Evolutionary conservation across 2,888 invertebrate species (phyloP).

Genomic region (Leptinotarsa juncta): DNA sequence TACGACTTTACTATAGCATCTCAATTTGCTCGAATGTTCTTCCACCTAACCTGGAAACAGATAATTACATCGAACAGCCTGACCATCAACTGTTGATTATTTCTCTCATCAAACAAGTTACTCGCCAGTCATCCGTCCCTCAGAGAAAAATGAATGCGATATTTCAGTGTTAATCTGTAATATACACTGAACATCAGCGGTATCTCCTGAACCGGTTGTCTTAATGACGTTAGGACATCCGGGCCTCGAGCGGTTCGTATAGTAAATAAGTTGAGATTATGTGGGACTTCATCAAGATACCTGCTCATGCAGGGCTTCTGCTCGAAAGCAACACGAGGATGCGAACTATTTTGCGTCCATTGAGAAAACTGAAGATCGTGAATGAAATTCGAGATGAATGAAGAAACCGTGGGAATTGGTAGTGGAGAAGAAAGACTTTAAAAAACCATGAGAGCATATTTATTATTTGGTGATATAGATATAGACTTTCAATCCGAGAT

Average conservation of each 20-base stretch:
- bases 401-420: neutral
- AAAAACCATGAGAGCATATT: neutral
- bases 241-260: conserved; percentile 44
- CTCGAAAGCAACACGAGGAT: neutral
- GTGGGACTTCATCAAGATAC: conserved; percentile 16
- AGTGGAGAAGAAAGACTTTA: neutral
- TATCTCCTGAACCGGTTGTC: conserved; percentile 39
- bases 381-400: conserved; percentile 9
- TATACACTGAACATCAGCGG: conserved; percentile 40
- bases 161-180: conserved; percentile 36
- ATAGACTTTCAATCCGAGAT: no score
- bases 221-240: conserved; percentile 51
- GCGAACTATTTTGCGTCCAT: conserved; percentile 17
- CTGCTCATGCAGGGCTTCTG: conserved; percentile 6
- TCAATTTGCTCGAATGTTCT: neutral
- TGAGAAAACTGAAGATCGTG: neutral
- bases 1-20: neutral
- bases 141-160: conserved; percentile 3
- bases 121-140: neutral
- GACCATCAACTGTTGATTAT: conserved; percentile 7
- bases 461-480: no score
- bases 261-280: conserved; percentile 12
- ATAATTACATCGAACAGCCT: neutral
- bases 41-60: neutral
- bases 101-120: conserved; percentile 15